Percentiles rank a stretch among this genome's conserved stretches.
These are phyloP conservation scores for Carabus problematicus DNA, from an alignment of 2,888 invertebrate genomes.

Conservation along the genomic window DNA sequence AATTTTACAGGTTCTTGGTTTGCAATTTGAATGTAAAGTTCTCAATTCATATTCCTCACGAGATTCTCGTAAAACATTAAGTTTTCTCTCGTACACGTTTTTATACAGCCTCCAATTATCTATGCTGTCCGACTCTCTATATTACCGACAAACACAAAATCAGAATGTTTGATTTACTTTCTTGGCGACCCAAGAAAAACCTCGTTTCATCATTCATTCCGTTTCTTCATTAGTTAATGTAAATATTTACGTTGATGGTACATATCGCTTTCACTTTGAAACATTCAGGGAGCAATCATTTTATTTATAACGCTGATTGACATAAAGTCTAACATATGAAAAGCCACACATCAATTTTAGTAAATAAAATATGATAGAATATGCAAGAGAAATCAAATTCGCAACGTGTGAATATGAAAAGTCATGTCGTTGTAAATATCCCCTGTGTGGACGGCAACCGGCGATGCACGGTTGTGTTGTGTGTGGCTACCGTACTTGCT, in stretches of 20 bases:
- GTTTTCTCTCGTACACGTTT: constrained; percentile 36
- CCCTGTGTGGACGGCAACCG: constrained; percentile 7
- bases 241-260: no score
- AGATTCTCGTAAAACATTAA: constrained; percentile 36
- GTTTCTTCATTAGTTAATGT: no score
- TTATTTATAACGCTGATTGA: no score
- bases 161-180: background rate
- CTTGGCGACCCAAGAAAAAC: background rate
- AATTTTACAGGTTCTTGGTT: constrained; percentile 42
- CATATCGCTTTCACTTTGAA: no score
- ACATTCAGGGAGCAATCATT: no score
- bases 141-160: constrained; percentile 26
- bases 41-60: constrained; percentile 39
- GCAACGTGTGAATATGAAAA: background rate
- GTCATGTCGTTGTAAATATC: background rate
- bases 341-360: no score
- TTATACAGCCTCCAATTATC: constrained; percentile 37
- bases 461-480: background rate
- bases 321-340: no score
- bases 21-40: constrained; percentile 42
- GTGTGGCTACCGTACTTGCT: background rate
- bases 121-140: constrained; percentile 21
- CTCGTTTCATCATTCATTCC: no score
- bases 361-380: background rate
- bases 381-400: background rate